These are phyloP conservation scores for Diabrotica undecimpunctata DNA, from an alignment of 1,140 invertebrate species.

Conservation along the genomic window DNA sequence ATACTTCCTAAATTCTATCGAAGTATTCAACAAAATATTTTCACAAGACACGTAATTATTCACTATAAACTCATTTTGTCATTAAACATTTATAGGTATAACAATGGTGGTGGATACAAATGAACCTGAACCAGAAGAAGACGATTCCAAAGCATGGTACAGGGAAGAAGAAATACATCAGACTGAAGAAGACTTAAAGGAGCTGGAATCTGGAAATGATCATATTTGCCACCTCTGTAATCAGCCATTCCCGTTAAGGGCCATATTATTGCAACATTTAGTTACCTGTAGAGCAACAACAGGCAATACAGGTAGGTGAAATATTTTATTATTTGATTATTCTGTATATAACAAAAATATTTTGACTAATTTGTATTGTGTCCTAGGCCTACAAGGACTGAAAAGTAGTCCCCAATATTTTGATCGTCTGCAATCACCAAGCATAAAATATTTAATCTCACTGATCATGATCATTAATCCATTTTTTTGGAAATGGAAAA, in stretches of 20 bases:
- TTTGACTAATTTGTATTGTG: too few species aligned
- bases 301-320: conserved; percentile 44
- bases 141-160: conserved; percentile 44
- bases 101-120: conserved; percentile 46
- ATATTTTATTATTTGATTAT: too few species aligned
- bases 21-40: too few species aligned
- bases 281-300: conserved; percentile 40
- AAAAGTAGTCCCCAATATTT: too few species aligned
- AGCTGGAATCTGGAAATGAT: conserved; percentile 45
- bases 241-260: conserved; percentile 41
- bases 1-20: too few species aligned
- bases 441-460: too few species aligned
- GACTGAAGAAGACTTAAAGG: conserved; percentile 48
- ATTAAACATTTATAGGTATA: conserved; percentile 25
- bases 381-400: too few species aligned
- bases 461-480: too few species aligned
- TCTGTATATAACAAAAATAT: too few species aligned
- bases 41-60: not conserved
- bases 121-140: conserved; percentile 35
- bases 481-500: too few species aligned
- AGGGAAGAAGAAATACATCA: conserved; percentile 46
- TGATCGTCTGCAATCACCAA: too few species aligned
- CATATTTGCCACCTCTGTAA: conserved; percentile 44
- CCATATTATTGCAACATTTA: conserved; percentile 43
- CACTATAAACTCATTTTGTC: not conserved